Percentiles rank a stretch among this genome's conserved stretches.
These are phyloP conservation scores for Strigamia crassipes DNA, from an alignment of 2,888 invertebrate species.

Conservation along the genomic window DNA sequence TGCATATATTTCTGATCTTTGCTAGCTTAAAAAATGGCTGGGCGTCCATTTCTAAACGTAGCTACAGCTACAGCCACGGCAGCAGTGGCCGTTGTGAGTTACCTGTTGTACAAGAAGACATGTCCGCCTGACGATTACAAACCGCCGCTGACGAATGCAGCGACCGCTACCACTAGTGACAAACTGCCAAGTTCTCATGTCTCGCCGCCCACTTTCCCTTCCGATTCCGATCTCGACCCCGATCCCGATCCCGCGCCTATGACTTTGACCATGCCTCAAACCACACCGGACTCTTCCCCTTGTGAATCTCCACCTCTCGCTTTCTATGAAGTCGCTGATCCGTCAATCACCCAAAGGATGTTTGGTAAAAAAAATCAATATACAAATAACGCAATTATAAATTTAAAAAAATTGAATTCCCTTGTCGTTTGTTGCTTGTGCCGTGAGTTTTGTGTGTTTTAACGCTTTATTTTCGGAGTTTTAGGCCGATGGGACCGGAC, in stretches of 20 bases:
- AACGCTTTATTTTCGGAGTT: no score
- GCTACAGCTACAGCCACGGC: slow-evolving; percentile 18
- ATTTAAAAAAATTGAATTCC: no score
- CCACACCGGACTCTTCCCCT: slow-evolving; percentile 30
- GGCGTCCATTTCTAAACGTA: slow-evolving; percentile 14
- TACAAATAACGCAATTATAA: not conserved
- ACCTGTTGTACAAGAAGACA: slow-evolving; percentile 36
- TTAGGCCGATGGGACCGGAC: no score
- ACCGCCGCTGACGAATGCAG: not conserved
- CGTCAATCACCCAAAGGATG: not conserved
- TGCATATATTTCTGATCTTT: slow-evolving; percentile 13
- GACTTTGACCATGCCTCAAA: not conserved
- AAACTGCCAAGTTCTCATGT: not conserved
- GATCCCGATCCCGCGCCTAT: not conserved
- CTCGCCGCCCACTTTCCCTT: not conserved
- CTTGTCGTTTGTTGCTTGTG: not conserved
- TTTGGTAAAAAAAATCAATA: slow-evolving; percentile 3
- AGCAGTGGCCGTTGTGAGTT: slow-evolving; percentile 19
- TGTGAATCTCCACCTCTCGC: slow-evolving; percentile 31
- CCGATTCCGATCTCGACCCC: not conserved
- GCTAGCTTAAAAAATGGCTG: slow-evolving; percentile 38
- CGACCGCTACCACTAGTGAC: not conserved
- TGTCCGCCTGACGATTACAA: not conserved
- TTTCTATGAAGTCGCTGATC: slow-evolving; percentile 1
- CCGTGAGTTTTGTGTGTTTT: not conserved